Percentiles rank a stretch among this genome's conserved stretches.
Evolutionary conservation across 1,140 invertebrate genomes (phyloP).

Genomic region (Ceratina australensis): DNA sequence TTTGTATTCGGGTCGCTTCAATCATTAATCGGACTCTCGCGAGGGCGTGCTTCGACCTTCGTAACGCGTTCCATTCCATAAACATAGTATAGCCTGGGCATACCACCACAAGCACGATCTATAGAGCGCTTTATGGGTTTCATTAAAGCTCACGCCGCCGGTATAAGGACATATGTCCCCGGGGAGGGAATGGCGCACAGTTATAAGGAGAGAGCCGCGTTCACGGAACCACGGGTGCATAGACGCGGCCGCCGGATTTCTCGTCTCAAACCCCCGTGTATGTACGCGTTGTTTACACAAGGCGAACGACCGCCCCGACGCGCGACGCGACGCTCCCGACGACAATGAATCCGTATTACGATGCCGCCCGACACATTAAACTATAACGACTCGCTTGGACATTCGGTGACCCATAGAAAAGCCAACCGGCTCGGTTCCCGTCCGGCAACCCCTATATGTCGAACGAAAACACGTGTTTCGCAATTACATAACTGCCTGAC

Average conservation of each 20-base stretch:
- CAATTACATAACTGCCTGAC: no score
- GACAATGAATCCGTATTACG: conserved; percentile 73
- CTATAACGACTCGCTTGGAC: conserved; percentile 69
- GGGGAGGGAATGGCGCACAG: conserved; percentile 8
- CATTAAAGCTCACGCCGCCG: conserved; percentile 66
- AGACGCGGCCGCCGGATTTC: conserved; percentile 56
- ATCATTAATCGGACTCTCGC: conserved; percentile 45
- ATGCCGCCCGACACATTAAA: conserved; percentile 72
- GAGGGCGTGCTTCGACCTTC: conserved; percentile 19
- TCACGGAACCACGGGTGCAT: neutral
- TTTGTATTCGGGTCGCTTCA: conserved; percentile 31
- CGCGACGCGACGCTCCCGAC: conserved; percentile 41
- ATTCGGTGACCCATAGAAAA: conserved; percentile 61
- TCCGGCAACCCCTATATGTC: neutral
- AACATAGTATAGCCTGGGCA: conserved; percentile 18
- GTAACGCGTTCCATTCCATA: conserved; percentile 28
- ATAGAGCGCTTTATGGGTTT: conserved; percentile 68
- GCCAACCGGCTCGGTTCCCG: conserved; percentile 5
- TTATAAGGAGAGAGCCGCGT: conserved; percentile 25
- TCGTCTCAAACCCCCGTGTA: conserved; percentile 35
- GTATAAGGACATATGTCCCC: conserved; percentile 55
- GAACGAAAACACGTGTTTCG: no score
- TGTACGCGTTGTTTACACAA: conserved; percentile 70
- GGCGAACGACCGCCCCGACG: conserved; percentile 58
- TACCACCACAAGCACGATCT: conserved; percentile 39